Conservation (phyloP, 2,797 vertebrate species). For the Coendou prehensilis region DNA sequence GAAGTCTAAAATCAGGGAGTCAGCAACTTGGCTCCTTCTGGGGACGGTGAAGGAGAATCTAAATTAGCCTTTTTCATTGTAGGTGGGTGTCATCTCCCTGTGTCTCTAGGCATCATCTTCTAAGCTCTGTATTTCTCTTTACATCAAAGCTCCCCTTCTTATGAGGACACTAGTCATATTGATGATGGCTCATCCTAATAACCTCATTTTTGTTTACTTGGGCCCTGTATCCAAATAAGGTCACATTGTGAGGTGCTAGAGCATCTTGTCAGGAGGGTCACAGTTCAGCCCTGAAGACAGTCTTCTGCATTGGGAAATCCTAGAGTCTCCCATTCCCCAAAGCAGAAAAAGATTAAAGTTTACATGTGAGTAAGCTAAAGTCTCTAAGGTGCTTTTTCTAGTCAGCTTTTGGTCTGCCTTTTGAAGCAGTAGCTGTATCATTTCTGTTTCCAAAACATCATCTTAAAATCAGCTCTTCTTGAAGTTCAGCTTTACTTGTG, state of each 20-base stretch:
- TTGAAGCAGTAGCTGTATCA: background rate
- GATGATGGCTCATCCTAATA: background rate
- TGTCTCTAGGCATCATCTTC: background rate
- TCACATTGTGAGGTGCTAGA: background rate
- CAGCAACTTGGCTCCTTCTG: background rate
- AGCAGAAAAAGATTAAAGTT: slow-evolving; percentile 11
- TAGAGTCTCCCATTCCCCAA: background rate
- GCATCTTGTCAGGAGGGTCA: background rate
- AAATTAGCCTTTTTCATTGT: background rate
- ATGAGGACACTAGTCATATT: background rate
- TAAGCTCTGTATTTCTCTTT: background rate
- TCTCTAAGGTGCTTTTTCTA: slow-evolving; percentile 6
- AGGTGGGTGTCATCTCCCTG: background rate
- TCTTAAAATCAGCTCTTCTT: background rate
- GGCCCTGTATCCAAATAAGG: background rate
- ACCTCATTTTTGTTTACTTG: background rate
- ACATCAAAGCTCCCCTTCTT: background rate
- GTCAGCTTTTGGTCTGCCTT: slow-evolving; percentile 7
- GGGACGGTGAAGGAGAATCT: background rate
- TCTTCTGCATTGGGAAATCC: background rate
- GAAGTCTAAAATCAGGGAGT: background rate
- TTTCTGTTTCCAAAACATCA: background rate
- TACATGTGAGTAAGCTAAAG: background rate
- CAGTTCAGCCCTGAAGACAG: background rate
- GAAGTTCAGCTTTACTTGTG: background rate